These are phyloP conservation scores for Triops cancriformis DNA, from an alignment of 1,140 invertebrate genomes.

Conservation along the genomic window DNA sequence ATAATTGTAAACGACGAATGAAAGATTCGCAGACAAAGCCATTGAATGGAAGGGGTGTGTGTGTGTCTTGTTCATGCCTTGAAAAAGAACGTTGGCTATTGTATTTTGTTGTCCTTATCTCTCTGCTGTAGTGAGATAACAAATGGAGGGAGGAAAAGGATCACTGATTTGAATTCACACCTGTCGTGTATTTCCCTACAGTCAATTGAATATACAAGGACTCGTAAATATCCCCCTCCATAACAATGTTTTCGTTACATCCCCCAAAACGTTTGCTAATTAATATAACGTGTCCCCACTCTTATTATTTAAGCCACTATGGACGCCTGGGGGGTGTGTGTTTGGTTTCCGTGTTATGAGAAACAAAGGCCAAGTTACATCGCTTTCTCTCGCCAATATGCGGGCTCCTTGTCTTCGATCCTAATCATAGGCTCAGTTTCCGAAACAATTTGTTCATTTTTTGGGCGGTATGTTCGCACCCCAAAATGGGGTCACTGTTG, in stretches of 20 bases:
- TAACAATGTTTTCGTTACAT: no score
- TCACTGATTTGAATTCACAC: constrained; percentile 4
- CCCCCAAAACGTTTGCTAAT: no score
- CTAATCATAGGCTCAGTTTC: not conserved
- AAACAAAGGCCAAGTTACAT: not conserved
- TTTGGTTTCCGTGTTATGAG: not conserved
- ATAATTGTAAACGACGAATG: no score
- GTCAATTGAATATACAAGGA: no score
- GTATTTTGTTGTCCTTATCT: not conserved
- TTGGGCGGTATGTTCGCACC: not conserved
- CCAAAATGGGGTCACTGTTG: not conserved
- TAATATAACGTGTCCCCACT: no score
- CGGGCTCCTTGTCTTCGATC: not conserved
- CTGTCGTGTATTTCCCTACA: not conserved
- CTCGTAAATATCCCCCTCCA: no score
- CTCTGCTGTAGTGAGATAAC: not conserved
- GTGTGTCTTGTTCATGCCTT: not conserved
- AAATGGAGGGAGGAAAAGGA: not conserved
- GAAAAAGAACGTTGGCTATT: not conserved
- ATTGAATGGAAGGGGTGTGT: no score
- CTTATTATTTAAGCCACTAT: no score
- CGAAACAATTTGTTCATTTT: not conserved
- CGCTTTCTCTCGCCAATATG: not conserved
- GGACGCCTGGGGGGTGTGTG: no score
- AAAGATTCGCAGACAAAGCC: no score